Conservation (phyloP, 2,888 invertebrate genomes). For the Drosophila fungiperda region DNA sequence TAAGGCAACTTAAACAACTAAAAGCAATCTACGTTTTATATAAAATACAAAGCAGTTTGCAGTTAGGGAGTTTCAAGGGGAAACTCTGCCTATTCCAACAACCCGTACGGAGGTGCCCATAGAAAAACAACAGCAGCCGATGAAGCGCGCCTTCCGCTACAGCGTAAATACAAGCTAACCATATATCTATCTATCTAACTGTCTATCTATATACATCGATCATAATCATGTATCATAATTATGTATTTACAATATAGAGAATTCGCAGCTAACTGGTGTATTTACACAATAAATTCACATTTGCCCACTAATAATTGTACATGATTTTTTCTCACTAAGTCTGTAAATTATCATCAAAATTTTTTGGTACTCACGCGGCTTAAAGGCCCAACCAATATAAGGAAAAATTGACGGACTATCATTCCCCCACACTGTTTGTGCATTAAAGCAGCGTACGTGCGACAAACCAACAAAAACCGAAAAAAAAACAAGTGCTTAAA, state of each 20-base stretch:
- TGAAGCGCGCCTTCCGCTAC: slow-evolving; percentile 40
- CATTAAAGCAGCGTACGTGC: slow-evolving; percentile 37
- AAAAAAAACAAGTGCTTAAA: background rate
- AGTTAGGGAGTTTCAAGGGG: slow-evolving; percentile 75
- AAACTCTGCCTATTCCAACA: slow-evolving; percentile 40
- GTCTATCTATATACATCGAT: background rate
- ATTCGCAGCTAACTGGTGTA: slow-evolving; percentile 57
- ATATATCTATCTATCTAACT: slow-evolving; percentile 10
- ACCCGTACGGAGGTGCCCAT: slow-evolving; percentile 31
- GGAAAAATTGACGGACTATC: slow-evolving; percentile 1
- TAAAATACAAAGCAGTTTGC: slow-evolving; percentile 1
- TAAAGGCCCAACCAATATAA: slow-evolving; percentile 12
- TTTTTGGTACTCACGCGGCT: slow-evolving; percentile 19
- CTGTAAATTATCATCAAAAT: slow-evolving; percentile 70
- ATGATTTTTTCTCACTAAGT: slow-evolving; percentile 80
- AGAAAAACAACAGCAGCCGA: background rate
- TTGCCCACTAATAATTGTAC: slow-evolving; percentile 73
- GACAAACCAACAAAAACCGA: background rate
- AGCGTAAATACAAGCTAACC: slow-evolving; percentile 2
- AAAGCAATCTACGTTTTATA: background rate
- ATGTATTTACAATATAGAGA: slow-evolving; percentile 40
- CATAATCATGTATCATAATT: slow-evolving; percentile 36
- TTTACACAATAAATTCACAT: slow-evolving; percentile 70
- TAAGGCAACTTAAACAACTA: slow-evolving; percentile 28
- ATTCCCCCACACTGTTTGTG: slow-evolving; percentile 17